These are phyloP conservation scores for Sparus aurata DNA, from an alignment of 2,797 vertebrate species.

Conservation along the genomic window DNA sequence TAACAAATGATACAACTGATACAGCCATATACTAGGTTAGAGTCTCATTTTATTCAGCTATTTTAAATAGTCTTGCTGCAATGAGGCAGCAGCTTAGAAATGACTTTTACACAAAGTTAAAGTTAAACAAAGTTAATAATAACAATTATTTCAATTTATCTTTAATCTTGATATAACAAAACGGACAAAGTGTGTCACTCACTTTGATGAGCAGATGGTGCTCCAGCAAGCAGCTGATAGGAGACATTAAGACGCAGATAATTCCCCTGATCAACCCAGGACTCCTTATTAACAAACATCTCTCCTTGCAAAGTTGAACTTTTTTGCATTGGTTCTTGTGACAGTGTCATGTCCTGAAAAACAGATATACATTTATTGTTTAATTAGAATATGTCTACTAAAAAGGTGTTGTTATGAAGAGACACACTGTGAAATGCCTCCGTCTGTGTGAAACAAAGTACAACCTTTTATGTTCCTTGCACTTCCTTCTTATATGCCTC, in stretches of 20 bases:
- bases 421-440: neutral
- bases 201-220: conserved; percentile 69
- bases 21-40: too few species aligned
- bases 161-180: neutral
- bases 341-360: conserved; percentile 30
- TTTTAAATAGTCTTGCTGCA: neutral
- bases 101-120: too few species aligned
- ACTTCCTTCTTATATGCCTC: neutral
- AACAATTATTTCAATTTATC: neutral
- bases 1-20: too few species aligned
- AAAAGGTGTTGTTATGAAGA: neutral
- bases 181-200: conserved; percentile 47
- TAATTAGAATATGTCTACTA: too few species aligned
- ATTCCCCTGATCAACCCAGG: conserved; percentile 63
- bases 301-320: conserved; percentile 19
- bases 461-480: neutral
- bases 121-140: too few species aligned
- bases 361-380: neutral
- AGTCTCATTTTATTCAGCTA: neutral
- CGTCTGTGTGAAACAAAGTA: too few species aligned
- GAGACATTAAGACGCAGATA: conserved; percentile 77
- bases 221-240: conserved; percentile 80
- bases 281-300: conserved; percentile 47
- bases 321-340: neutral
- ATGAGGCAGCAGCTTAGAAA: neutral